Evolutionary conservation across 2,888 invertebrate species (phyloP).

Genomic region (Callyntrura guangdongensis): DNA sequence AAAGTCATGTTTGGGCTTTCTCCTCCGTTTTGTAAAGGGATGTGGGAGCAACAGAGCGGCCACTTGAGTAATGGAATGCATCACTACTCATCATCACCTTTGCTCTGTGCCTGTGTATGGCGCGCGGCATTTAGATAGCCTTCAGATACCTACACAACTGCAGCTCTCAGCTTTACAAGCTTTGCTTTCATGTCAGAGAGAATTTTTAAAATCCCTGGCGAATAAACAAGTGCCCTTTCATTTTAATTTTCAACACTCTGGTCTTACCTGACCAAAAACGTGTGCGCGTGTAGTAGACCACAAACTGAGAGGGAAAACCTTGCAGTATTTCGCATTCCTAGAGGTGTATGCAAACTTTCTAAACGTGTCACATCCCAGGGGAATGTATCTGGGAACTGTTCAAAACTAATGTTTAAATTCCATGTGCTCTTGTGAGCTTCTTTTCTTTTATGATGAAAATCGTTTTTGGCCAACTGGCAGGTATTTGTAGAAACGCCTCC

Average conservation of each 20-base stretch:
- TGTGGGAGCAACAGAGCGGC: neutral
- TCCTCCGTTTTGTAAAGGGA: neutral
- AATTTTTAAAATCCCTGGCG: constrained; percentile 3
- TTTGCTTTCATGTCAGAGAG: neutral
- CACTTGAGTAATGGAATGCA: neutral
- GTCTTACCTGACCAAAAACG: neutral
- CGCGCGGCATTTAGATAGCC: no score
- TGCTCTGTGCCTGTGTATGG: neutral
- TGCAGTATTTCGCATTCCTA: neutral
- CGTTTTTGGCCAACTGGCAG: neutral
- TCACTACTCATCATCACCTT: constrained; percentile 12
- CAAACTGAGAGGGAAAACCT: neutral
- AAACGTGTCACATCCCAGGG: constrained; percentile 11
- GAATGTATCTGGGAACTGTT: neutral
- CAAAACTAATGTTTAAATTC: neutral
- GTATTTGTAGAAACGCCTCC: neutral
- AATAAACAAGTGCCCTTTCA: constrained; percentile 10
- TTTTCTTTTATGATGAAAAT: constrained; percentile 24
- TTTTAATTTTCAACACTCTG: constrained; percentile 18
- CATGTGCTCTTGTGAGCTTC: neutral
- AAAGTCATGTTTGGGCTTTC: neutral
- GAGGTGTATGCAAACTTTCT: constrained; percentile 5
- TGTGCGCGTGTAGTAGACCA: neutral
- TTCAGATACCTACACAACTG: neutral
- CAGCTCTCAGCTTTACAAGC: neutral